Evolutionary conservation across 92 coral and sea anemone genomes (phyloP).

Genomic region (Heteractis magnifica): DNA sequence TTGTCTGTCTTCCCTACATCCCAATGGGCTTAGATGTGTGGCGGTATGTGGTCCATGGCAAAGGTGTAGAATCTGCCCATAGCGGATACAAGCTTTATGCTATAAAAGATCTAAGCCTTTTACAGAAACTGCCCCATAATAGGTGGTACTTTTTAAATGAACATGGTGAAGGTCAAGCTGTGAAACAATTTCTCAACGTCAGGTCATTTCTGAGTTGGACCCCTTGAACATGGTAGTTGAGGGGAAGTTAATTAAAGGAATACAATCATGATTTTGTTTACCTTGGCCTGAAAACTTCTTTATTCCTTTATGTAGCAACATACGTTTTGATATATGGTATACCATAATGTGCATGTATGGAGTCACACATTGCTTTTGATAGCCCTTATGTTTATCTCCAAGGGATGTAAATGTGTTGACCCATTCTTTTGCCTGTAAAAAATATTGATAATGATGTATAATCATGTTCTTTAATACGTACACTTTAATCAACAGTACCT

Average conservation of each 20-base stretch:
- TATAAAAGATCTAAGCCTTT: conserved; percentile 47
- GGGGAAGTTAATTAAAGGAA: conserved; percentile 34
- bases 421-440: conserved; percentile 26
- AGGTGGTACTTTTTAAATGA: conserved; percentile 43
- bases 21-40: conserved; percentile 58
- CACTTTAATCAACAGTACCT: too few species aligned
- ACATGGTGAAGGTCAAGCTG: conserved; percentile 46
- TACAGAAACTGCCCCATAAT: conserved; percentile 42
- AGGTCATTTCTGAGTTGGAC: conserved; percentile 47
- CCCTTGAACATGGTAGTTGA: neutral
- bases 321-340: conserved; percentile 50
- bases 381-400: conserved; percentile 35
- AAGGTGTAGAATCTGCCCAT: conserved; percentile 46
- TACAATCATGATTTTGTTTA: too few species aligned
- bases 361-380: conserved; percentile 39
- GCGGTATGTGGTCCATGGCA: conserved; percentile 34
- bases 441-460: too few species aligned
- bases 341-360: conserved; percentile 61
- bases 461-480: too few species aligned
- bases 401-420: conserved; percentile 36
- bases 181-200: conserved; percentile 37
- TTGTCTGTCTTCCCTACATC: conserved; percentile 37
- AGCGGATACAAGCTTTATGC: conserved; percentile 49
- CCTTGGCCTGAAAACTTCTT: conserved; percentile 50
- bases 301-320: conserved; percentile 41